These are phyloP conservation scores for Thysanoteuthis rhombus DNA, from an alignment of 2,888 invertebrate species.

Conservation along the genomic window DNA sequence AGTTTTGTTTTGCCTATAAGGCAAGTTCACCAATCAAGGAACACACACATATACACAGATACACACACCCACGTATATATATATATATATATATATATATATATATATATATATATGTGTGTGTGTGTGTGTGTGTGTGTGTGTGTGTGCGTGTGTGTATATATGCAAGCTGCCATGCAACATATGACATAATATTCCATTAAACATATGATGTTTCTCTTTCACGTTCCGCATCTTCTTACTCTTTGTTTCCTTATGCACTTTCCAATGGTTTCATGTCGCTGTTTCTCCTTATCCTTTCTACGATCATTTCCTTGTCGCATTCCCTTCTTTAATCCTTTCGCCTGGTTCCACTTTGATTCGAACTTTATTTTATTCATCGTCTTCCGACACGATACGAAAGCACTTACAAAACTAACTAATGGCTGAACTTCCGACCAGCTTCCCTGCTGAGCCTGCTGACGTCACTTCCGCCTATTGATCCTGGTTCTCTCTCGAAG, in stretches of 20 bases:
- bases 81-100: background rate
- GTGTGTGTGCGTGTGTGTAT: too few species aligned
- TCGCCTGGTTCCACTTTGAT: background rate
- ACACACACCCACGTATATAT: too few species aligned
- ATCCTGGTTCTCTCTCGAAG: background rate
- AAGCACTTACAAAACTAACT: background rate
- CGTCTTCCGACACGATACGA: background rate
- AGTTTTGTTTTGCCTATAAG: too few species aligned
- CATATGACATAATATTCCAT: too few species aligned
- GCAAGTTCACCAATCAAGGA: too few species aligned
- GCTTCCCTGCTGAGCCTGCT: background rate
- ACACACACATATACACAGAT: too few species aligned
- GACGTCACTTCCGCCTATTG: background rate
- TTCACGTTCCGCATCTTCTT: too few species aligned
- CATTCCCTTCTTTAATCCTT: background rate
- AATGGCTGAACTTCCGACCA: background rate
- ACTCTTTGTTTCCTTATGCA: too few species aligned
- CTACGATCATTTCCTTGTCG: too few species aligned
- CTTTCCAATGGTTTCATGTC: background rate
- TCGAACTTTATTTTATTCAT: background rate
- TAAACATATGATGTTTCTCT: too few species aligned
- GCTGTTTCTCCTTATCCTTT: background rate
- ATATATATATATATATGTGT: background rate
- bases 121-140: background rate
- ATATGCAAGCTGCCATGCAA: too few species aligned